Conservation (phyloP, 2,888 invertebrate species). For the Drosophila imparisetae region DNA sequence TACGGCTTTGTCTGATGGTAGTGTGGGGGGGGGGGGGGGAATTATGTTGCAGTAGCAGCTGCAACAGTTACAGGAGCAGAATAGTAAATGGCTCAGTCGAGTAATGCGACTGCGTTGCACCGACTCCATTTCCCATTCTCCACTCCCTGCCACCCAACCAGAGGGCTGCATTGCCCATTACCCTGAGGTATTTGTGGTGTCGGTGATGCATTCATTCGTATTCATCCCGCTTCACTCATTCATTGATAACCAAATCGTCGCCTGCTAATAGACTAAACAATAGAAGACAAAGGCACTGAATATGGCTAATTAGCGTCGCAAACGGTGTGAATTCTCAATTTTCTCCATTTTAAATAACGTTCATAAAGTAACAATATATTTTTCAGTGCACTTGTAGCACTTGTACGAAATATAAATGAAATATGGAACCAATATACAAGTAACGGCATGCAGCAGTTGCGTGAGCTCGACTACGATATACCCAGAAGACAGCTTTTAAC, state of each 20-base stretch:
- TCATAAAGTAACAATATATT: neutral
- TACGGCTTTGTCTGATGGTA: conserved; percentile 54
- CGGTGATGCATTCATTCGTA: conserved; percentile 48
- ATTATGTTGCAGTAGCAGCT: conserved; percentile 41
- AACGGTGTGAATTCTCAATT: conserved; percentile 13
- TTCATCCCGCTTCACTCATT: conserved; percentile 38
- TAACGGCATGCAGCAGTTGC: neutral
- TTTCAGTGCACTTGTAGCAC: neutral
- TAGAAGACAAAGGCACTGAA: neutral
- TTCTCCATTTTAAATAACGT: neutral
- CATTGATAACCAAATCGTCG: conserved; percentile 28
- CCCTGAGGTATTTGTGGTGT: conserved; percentile 35
- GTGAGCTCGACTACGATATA: neutral
- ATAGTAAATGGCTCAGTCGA: conserved; percentile 43
- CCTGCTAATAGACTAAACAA: conserved; percentile 8
- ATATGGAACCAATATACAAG: neutral
- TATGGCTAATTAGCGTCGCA: conserved; percentile 6
- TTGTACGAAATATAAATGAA: neutral
- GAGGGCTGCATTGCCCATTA: conserved; percentile 23
- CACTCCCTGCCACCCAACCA: neutral
- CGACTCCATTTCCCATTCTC: neutral
- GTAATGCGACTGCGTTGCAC: conserved; percentile 33
- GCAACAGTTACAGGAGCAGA: conserved; percentile 50
- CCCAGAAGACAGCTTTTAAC: neutral
- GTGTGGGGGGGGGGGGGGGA: neutral